phyloP scores from a whole-genome alignment of 2,888 invertebrate species.

The Euplagia quadripunctaria region DNA sequence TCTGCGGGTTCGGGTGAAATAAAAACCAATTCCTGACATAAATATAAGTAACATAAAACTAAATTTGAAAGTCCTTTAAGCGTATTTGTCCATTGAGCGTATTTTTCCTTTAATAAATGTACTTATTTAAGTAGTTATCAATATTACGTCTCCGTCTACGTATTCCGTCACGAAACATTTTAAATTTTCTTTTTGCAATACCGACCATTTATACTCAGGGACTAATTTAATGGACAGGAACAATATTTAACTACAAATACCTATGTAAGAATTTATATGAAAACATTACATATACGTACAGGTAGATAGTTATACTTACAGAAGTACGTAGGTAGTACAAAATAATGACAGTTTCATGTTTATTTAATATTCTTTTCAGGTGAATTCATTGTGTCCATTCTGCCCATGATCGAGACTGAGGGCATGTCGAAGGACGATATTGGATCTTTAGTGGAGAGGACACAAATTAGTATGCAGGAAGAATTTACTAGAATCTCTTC shows the following conservation, averaged over 20 bases:
- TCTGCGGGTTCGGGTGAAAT: no score
- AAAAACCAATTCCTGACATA: no score
- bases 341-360: neutral
- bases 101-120: no score
- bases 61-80: no score
- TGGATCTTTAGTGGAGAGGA: constrained; percentile 88
- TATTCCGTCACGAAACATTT: neutral
- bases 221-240: neutral
- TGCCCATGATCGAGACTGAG: constrained; percentile 91
- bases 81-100: no score
- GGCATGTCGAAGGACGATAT: constrained; percentile 89
- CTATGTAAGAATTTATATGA: neutral
- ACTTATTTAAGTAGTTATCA: no score
- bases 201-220: neutral
- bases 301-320: neutral
- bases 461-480: constrained; percentile 90
- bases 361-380: constrained; percentile 76
- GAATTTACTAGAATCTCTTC: constrained; percentile 81
- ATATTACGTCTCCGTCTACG: no score
- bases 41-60: no score
- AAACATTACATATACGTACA: neutral
- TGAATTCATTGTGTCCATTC: constrained; percentile 90
- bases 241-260: neutral
- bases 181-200: neutral
- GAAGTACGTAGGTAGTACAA: neutral